Conservation (phyloP, 2,888 invertebrate species). For the Eristalis intricaria region DNA sequence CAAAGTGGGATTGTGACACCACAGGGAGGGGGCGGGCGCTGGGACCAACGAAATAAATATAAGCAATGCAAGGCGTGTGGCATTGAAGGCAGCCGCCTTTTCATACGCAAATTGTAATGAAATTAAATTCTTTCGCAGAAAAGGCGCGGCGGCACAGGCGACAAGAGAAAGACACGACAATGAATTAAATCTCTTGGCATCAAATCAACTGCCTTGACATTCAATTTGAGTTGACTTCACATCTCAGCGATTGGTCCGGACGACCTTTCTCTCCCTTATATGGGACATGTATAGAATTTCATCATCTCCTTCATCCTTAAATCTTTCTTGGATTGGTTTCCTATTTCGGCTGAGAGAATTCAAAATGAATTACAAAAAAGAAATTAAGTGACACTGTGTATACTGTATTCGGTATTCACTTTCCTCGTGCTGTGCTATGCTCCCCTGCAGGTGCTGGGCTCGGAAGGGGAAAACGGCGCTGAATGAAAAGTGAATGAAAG, state of each 20-base stretch:
- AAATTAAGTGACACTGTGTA: constrained; percentile 39
- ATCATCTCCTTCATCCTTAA: constrained; percentile 33
- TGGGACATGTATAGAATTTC: constrained; percentile 49
- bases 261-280: constrained; percentile 19
- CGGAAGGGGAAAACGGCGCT: not conserved
- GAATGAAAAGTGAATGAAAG: constrained; percentile 37
- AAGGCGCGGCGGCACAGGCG: not conserved
- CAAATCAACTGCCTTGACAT: constrained; percentile 68
- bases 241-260: constrained; percentile 17
- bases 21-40: not conserved
- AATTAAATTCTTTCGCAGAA: constrained; percentile 59
- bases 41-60: not conserved
- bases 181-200: constrained; percentile 62
- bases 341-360: constrained; percentile 50
- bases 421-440: not conserved
- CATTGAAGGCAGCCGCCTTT: constrained; percentile 28
- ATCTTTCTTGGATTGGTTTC: constrained; percentile 53
- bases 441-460: not conserved
- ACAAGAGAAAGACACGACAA: constrained; percentile 26
- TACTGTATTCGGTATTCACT: too few species aligned
- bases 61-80: constrained; percentile 21
- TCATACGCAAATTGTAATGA: constrained; percentile 43
- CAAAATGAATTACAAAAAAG: constrained; percentile 54
- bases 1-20: not conserved
- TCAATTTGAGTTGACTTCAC: constrained; percentile 55